Evolutionary conservation across 2,888 invertebrate genomes (phyloP).

Genomic region (Blera fallax): DNA sequence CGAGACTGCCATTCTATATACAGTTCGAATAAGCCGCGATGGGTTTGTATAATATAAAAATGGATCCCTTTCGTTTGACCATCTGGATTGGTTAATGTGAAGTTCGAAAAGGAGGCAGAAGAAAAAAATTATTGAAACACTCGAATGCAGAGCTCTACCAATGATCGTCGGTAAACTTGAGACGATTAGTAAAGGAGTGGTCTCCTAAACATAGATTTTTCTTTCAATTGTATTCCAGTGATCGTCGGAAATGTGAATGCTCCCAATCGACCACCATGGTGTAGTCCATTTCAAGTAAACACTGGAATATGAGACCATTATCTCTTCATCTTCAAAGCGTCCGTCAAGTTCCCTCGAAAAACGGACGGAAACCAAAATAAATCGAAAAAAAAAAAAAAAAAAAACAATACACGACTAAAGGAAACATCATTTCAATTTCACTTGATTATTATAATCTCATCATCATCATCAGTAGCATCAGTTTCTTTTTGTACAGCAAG

Average conservation of each 20-base stretch:
- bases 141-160: not conserved
- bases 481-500: constrained; percentile 11
- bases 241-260: constrained; percentile 14
- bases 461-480: constrained; percentile 44
- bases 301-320: not conserved
- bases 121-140: no score
- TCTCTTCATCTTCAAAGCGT: not conserved
- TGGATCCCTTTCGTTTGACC: no score
- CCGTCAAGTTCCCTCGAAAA: constrained; percentile 1
- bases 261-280: constrained; percentile 36
- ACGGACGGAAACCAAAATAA: constrained; percentile 36
- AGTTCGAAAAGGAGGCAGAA: no score
- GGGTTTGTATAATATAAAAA: no score
- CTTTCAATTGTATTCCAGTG: not conserved
- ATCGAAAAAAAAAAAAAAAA: constrained; percentile 9
- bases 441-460: constrained; percentile 66
- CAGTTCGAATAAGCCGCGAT: no score
- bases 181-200: not conserved
- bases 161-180: not conserved
- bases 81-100: no score
- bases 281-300: not conserved
- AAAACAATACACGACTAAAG: constrained; percentile 18
- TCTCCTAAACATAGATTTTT: not conserved
- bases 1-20: no score
- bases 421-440: constrained; percentile 54